Evolutionary conservation across 2,113 vertebrate species (phyloP), one percentile per base, ranked within the genome.

Genomic region (Scomber colias): DNA sequence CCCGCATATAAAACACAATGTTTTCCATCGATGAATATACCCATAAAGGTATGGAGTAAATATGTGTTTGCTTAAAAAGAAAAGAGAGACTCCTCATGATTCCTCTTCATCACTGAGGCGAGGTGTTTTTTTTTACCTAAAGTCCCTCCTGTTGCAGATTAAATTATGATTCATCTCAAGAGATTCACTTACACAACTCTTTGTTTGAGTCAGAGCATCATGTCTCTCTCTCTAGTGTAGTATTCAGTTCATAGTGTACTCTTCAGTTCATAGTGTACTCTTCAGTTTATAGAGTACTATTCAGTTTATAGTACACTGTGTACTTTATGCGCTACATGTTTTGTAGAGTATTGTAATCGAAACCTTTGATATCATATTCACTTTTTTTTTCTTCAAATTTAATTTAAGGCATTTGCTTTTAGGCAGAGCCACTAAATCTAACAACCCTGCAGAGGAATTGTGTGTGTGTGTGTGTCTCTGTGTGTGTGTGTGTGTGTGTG

Each of bases 361-460:
- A 70, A 19, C 44, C 68, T 54, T 45, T 21, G 16, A 48, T 16
- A 17, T 66, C 14, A 16, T 45, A n/a, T 53, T 71, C 9, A 40
- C 35, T 9, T 40, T 40, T 13, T 24, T 71, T 57, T 61, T 31
- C 0, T 73, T 15, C 2, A 9, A 53, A 71, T 48, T 53, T 35
- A 60, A 79, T 75, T 71, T 48, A 35, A 80, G 49, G 51, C 44
- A 31, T 53, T 59, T 75, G 60, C 87, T 83, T 85, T 88, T 79
- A 73, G 70, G 65, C 74, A 11, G 0, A 24, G 30, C 53, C 24
- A 76, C 81, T 86, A 71, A 81, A 5, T 57, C 71, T 54, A 83
- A 82, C 71, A 7, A 49, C 65, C 21, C 57, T 78, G 35, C 35
- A 59, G 31, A 54, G 51, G 57, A 70, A 21, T n/a, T 48, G 68